Evolutionary conservation across 2,888 invertebrate species (phyloP), one percentile per base, ranked within the genome.

Genomic region (Sinhomidia bicolor): DNA sequence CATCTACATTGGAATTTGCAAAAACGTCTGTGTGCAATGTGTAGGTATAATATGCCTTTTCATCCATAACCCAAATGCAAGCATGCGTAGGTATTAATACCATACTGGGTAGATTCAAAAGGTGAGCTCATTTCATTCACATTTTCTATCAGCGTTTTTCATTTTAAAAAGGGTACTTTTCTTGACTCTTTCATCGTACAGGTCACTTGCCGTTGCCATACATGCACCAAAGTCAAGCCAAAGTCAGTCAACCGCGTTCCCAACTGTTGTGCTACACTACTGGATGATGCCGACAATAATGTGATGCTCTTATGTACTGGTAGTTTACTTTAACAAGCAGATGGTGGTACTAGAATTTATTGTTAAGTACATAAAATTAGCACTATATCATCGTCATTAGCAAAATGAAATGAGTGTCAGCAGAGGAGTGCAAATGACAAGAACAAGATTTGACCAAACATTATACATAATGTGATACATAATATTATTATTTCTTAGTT

Each of bases 391-490:
- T 68, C 68, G 47, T 88, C 78, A 88, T 88, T 88, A 88, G 83
- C 71, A 68, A 79, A 83, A 88, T 82, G 87, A 82, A 87, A 82
- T 85, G 79, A 68, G 29, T 78, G 87, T 74, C 65, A 54, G 81
- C n/a, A 41, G 7, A 65, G 29, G 83, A 62, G 83, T 83, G 83
- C 41, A 88, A 88, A 83, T 83, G 88, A 82, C 88, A 83, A 32
- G 83, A 68, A 76, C 88, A 88, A 79, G 88, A 68, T 68, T 78
- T 79, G 65, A 47, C 78, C 78, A 83, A 82, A 79, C 36, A 86
- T 79, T 86, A 32, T 85, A 36, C 36, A 36, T 68, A 26, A 65
- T 29, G 29, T 71, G 41, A 47, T 36, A 71, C 44, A 12, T 20
- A 23, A n/a, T n/a, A n/a, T n/a, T 79, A 14, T 60, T 79, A 79